These are phyloP conservation scores for Autographa gamma DNA, from an alignment of 2,888 invertebrate genomes.

Conservation along the genomic window DNA sequence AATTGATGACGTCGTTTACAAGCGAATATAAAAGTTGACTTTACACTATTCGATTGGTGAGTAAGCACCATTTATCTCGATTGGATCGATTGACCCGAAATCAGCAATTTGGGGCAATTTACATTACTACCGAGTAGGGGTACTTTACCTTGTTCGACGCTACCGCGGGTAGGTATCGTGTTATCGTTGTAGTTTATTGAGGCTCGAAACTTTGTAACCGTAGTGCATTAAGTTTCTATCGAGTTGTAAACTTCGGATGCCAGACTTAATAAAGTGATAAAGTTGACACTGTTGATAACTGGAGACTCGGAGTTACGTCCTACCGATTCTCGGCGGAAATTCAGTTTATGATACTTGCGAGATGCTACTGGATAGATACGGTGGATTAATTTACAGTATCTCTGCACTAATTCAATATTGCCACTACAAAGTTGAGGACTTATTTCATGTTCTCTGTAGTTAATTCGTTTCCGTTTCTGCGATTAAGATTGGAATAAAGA, in stretches of 20 bases:
- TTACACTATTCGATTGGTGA: conserved; percentile 19
- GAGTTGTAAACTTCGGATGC: conserved; percentile 40
- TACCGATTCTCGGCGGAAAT: conserved; percentile 31
- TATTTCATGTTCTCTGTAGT: background rate
- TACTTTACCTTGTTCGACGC: conserved; percentile 13
- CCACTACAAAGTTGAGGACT: background rate
- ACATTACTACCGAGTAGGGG: conserved; percentile 13
- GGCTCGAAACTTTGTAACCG: conserved; percentile 32
- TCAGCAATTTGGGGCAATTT: conserved; percentile 36
- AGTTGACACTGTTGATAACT: conserved; percentile 49
- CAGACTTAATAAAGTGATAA: conserved; percentile 44
- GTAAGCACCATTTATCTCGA: conserved; percentile 39
- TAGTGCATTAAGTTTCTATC: conserved; percentile 42
- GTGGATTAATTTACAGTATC: conserved; percentile 13
- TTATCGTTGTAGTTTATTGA: conserved; percentile 30
- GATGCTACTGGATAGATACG: conserved; percentile 2
- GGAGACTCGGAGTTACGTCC: conserved; percentile 31
- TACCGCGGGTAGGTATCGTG: conserved; percentile 9
- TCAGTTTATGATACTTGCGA: conserved; percentile 23
- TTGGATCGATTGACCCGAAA: conserved; percentile 44
- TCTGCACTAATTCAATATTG: background rate
- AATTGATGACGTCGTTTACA: conserved; percentile 26
- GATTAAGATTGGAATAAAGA: background rate
- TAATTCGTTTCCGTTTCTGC: background rate
- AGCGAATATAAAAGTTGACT: conserved; percentile 31